A percentile compares a stretch with the other conserved stretches of the same genome.
phyloP scores from a whole-genome alignment of 2,797 vertebrate genomes.

The Galaxias olidus region DNA sequence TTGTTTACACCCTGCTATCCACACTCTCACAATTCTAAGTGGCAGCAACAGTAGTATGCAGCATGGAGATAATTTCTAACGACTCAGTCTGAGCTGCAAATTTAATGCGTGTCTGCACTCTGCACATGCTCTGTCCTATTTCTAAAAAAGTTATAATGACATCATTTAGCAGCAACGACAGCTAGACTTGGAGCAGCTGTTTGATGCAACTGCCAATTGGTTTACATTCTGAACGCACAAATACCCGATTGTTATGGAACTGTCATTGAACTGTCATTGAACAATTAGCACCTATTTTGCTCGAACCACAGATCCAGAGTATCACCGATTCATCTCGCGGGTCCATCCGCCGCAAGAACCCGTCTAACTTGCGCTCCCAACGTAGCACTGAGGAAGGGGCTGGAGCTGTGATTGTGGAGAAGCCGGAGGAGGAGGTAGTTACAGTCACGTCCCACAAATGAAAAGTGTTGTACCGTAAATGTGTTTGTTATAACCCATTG shows the following conservation, averaged over 20 bases:
- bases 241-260: too few relatives aligned
- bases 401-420: constrained; percentile 80
- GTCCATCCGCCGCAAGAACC: constrained; percentile 95
- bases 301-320: constrained; percentile 87
- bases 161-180: too few relatives aligned
- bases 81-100: constrained; percentile 7
- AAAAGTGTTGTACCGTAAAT: not conserved
- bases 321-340: constrained; percentile 97
- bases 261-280: too few relatives aligned
- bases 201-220: too few relatives aligned
- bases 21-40: constrained; percentile 17
- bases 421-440: constrained; percentile 86
- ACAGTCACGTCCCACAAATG: not conserved
- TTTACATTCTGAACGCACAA: too few relatives aligned
- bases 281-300: not conserved
- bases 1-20: constrained; percentile 18
- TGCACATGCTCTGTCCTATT: constrained; percentile 27
- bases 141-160: not conserved
- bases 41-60: not conserved
- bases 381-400: constrained; percentile 82
- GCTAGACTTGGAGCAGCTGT: not conserved
- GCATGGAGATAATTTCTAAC: constrained; percentile 12
- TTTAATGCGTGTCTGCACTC: constrained; percentile 26
- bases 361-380: constrained; percentile 74
- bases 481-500: not conserved